Evolutionary conservation across 2,797 vertebrate species (phyloP).

Genomic region (Poeciliopsis gracilis): DNA sequence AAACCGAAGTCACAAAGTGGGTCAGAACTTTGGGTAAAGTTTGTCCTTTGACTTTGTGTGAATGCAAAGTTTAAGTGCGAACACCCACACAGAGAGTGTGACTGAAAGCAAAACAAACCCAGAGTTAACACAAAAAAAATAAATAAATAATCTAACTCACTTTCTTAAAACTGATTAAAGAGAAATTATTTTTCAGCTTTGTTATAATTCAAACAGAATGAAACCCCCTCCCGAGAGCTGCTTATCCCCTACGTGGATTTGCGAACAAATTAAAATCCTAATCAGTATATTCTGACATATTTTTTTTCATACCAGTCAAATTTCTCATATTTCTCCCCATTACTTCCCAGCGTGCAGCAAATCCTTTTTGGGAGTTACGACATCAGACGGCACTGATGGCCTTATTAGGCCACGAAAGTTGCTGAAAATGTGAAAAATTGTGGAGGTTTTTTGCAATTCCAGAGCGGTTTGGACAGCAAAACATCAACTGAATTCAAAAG

Average conservation of each 20-base stretch:
- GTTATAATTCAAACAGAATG: not conserved
- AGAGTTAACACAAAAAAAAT: not conserved
- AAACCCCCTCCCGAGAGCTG: too few relatives aligned
- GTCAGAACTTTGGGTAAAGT: constrained; percentile 67
- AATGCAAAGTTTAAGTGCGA: constrained; percentile 30
- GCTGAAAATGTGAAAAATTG: not conserved
- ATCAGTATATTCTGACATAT: not conserved
- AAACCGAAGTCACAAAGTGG: constrained; percentile 65
- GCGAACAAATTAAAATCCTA: not conserved
- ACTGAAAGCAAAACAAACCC: constrained; percentile 9
- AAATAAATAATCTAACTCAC: not conserved
- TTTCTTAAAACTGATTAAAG: not conserved
- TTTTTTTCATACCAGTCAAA: not conserved
- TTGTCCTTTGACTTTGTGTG: constrained; percentile 40
- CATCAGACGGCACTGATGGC: not conserved
- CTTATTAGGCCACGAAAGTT: not conserved
- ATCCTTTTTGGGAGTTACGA: not conserved
- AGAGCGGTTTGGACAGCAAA: too few relatives aligned
- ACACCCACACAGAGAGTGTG: constrained; percentile 29
- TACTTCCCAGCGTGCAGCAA: not conserved
- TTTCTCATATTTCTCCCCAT: not conserved
- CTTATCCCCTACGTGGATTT: not conserved
- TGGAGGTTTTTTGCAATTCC: not conserved
- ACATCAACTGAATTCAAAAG: not conserved
- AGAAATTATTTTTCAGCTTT: not conserved